These are phyloP conservation scores for Paratilapia polleni DNA, from an alignment of 2,113 vertebrate genomes.

Conservation along the genomic window DNA sequence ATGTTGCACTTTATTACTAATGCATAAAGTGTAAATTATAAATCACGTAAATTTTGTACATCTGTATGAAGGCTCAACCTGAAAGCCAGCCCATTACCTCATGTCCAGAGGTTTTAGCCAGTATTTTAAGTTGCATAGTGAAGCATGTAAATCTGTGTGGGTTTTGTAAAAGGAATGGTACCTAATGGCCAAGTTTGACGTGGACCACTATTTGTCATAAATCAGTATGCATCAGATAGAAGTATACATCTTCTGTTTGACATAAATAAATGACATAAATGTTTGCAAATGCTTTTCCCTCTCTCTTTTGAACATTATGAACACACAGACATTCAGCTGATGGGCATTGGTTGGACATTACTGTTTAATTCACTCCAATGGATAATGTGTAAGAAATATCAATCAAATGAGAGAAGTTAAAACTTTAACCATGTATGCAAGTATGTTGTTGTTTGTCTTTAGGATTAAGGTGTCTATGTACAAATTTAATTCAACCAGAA, in stretches of 20 bases:
- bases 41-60: background rate
- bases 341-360: background rate
- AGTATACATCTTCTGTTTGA: background rate
- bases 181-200: background rate
- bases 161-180: background rate
- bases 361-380: background rate
- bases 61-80: background rate
- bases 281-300: background rate
- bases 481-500: background rate
- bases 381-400: background rate
- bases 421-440: no score
- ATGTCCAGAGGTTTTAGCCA: no score
- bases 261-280: background rate
- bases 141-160: background rate
- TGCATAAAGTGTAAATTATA: background rate
- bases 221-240: no score
- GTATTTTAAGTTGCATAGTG: no score
- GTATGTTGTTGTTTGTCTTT: background rate
- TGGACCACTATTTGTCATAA: background rate
- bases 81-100: background rate
- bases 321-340: background rate
- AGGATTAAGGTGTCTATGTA: background rate
- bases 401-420: background rate
- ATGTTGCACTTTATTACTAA: background rate
- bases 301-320: no score